Percentiles rank a stretch among this genome's conserved stretches.
phyloP scores from a whole-genome alignment of 2,113 vertebrate species.

The Synchiropus splendidus region DNA sequence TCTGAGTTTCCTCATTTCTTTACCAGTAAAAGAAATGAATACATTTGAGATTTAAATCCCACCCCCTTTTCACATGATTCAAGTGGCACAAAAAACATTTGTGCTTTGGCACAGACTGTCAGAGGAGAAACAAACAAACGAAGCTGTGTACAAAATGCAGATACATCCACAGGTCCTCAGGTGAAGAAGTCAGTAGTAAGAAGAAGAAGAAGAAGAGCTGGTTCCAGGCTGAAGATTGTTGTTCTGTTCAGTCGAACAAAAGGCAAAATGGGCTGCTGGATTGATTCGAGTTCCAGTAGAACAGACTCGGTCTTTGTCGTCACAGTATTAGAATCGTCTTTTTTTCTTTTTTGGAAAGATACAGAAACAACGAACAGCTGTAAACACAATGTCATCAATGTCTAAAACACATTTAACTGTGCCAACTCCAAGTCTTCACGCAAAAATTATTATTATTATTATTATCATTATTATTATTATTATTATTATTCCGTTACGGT shows the following conservation, averaged over 20 bases:
- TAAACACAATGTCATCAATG: conserved; percentile 81
- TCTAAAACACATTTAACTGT: conserved; percentile 45
- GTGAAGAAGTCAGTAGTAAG: conserved; percentile 50
- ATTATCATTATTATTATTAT: conserved; percentile 25
- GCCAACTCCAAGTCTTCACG: conserved; percentile 10
- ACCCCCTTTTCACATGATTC: conserved; percentile 41
- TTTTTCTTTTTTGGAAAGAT: conserved; percentile 73
- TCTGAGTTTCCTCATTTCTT: conserved; percentile 32
- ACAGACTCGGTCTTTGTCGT: conserved; percentile 75
- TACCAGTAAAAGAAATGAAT: conserved; percentile 1
- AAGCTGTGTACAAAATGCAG: conserved; percentile 13
- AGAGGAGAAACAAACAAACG: conserved; percentile 61
- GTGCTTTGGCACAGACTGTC: conserved; percentile 78
- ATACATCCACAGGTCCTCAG: conserved; percentile 44
- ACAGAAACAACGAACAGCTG: conserved; percentile 77
- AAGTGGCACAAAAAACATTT: conserved; percentile 56
- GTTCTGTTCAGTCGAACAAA: conserved; percentile 78
- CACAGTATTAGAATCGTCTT: conserved; percentile 65
- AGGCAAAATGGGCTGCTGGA: conserved; percentile 79
- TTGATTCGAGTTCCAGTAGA: conserved; percentile 81
- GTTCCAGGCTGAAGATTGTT: conserved; percentile 62
- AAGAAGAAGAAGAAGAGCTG: conserved; percentile 78
- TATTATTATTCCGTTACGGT: conserved; percentile 19
- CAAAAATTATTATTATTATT: conserved; percentile 13
- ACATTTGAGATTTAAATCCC: too few relatives aligned